phyloP scores from a whole-genome alignment of 2,888 invertebrate species.

The Calliphora vomitoria region DNA sequence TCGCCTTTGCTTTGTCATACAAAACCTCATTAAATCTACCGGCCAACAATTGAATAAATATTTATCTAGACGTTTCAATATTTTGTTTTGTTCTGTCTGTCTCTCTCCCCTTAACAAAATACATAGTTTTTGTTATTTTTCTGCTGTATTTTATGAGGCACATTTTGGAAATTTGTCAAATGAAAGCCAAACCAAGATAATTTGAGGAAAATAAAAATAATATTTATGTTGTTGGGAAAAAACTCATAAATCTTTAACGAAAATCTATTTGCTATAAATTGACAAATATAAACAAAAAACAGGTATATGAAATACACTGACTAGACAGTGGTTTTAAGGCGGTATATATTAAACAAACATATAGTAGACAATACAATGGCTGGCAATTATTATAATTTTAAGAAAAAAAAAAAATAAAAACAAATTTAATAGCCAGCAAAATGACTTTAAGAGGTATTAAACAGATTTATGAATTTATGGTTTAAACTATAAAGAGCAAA shows the following conservation, averaged over 20 bases:
- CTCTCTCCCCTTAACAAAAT: neutral
- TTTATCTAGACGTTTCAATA: neutral
- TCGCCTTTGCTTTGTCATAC: neutral
- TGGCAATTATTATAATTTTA: neutral
- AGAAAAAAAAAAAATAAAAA: neutral
- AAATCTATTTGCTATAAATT: neutral
- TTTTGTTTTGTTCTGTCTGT: neutral
- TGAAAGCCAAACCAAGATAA: neutral
- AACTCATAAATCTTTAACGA: constrained; percentile 26
- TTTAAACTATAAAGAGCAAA: too few relatives aligned
- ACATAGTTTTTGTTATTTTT: neutral
- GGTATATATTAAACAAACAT: neutral
- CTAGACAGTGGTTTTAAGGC: neutral
- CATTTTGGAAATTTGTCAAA: constrained; percentile 57
- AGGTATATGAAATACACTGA: neutral
- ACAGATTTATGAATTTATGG: too few relatives aligned
- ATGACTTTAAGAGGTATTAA: too few relatives aligned
- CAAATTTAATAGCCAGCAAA: neutral
- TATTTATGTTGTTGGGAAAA: constrained; percentile 13
- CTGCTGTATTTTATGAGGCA: neutral
- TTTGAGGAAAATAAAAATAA: constrained; percentile 6
- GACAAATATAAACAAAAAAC: constrained; percentile 17
- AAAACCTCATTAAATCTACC: constrained; percentile 11
- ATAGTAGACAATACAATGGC: neutral
- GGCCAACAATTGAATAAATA: constrained; percentile 38